Conservation (phyloP, 2,113 vertebrate species). For the Ciconia maguari region DNA sequence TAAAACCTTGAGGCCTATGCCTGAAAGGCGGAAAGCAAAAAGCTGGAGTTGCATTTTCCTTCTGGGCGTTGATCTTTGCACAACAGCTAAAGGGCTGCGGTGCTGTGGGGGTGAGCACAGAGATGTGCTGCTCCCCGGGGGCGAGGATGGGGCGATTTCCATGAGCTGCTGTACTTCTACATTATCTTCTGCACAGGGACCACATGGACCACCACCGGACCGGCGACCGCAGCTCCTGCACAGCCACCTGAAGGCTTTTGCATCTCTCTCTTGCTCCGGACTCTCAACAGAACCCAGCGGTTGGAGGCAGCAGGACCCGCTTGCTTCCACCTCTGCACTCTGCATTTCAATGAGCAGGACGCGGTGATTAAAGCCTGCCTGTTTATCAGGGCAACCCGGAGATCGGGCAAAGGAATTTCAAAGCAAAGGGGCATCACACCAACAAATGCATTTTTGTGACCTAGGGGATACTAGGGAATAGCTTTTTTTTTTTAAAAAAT, state of each 20-base stretch:
- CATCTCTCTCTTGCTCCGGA: neutral
- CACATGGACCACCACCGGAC: fast-evolving
- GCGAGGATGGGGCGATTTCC: neutral
- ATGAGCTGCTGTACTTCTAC: neutral
- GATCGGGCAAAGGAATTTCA: neutral
- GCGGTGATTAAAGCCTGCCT: neutral
- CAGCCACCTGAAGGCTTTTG: neutral
- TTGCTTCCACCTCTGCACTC: neutral
- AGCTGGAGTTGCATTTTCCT: conserved; percentile 3
- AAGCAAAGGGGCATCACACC: neutral
- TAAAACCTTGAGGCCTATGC: conserved; percentile 20
- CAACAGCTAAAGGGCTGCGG: neutral
- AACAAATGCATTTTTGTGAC: neutral
- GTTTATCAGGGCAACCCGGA: neutral
- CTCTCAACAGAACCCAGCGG: neutral
- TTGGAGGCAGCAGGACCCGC: neutral
- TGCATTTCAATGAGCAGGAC: neutral
- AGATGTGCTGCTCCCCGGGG: neutral
- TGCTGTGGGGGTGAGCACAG: neutral
- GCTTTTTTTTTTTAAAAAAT: fast-evolving
- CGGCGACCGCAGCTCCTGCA: neutral
- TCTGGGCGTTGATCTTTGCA: neutral
- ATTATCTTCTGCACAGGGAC: neutral
- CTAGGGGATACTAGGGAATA: neutral
- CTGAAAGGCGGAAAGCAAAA: conserved; percentile 9